Conservation (phyloP, 2,113 vertebrate genomes). For the Tretioscincus oriximinensis region DNA sequence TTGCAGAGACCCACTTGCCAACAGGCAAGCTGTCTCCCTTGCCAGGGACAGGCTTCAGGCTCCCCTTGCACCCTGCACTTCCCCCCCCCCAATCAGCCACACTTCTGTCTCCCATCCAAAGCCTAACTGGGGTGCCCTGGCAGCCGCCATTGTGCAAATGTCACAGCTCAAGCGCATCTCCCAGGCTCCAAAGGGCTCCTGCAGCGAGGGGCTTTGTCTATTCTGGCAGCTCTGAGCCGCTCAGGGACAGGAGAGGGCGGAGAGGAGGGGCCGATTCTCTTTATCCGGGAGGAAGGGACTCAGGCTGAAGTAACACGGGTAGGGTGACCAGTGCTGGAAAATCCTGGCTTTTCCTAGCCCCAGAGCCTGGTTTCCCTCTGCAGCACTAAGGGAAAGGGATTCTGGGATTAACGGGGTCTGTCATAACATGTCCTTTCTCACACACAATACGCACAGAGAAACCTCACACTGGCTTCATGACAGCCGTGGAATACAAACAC, state of each 20-base stretch:
- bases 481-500: no score
- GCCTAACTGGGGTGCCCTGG: not conserved
- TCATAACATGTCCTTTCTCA: no score
- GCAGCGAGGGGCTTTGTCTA: slow-evolving; percentile 12
- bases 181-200: not conserved
- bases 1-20: no score
- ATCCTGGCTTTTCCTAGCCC: not conserved
- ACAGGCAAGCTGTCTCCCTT: no score
- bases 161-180: not conserved
- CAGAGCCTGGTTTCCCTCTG: not conserved
- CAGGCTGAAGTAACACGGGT: not conserved
- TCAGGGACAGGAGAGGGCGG: no score
- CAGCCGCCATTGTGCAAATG: slow-evolving; percentile 12
- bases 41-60: no score
- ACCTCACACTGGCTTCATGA: no score
- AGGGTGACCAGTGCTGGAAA: not conserved
- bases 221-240: not conserved
- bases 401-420: not conserved
- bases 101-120: not conserved
- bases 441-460: no score
- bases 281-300: no score
- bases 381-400: not conserved
- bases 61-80: not conserved
- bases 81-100: not conserved
- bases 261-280: no score